Evolutionary conservation across 2,113 vertebrate species (phyloP), one percentile per base, ranked within the genome.

Genomic region (Empidonax alnorum): DNA sequence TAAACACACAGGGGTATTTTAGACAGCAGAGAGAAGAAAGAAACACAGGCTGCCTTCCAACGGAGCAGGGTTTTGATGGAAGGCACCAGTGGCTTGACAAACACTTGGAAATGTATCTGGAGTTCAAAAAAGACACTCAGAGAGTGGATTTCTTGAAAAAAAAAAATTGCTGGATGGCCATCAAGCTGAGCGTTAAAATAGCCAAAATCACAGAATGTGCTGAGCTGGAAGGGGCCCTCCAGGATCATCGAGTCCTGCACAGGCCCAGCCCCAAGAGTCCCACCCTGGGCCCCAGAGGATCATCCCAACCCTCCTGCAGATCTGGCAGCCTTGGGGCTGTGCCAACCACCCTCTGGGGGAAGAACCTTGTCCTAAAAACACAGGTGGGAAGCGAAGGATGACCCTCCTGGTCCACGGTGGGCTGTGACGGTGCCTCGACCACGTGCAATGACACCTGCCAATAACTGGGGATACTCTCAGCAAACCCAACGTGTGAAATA

Each of bases 381-480:
- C 37, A 30, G 37, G 17, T 19, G 18, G 35, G 37, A 39, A 59
- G 16, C 14, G 79, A 94, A 28, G 18, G 3, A 30, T 1, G 24
- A 55, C 2, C 69, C 61, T 65, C 1, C 10, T 27, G 46, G 55
- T 20, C 10, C 31, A 7, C 0, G 25, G 12, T 28, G 35, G 79
- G 56, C 39, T 24, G 47, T 5, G 33, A 3, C 10, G 33, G 15
- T 12, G 72, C 39, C 35, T 41, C 6, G 0, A 18, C 65, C 27
- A 6, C 0, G 0, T 6, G 1, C 4, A 59, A 42, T 27, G 1
- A 53, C 42, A n/a, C 6, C 28, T 46, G 47, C 9, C 67, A 84
- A 52, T 10, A n/a, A 5, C 1, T 3, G 14, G 13, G 31, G 61
- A 46, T 12, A 8, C 10, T 22, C 62, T n/a, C 14, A 1, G 15